Conservation (phyloP, 2,888 invertebrate genomes). For the Pyrocoelia pectoralis region DNA sequence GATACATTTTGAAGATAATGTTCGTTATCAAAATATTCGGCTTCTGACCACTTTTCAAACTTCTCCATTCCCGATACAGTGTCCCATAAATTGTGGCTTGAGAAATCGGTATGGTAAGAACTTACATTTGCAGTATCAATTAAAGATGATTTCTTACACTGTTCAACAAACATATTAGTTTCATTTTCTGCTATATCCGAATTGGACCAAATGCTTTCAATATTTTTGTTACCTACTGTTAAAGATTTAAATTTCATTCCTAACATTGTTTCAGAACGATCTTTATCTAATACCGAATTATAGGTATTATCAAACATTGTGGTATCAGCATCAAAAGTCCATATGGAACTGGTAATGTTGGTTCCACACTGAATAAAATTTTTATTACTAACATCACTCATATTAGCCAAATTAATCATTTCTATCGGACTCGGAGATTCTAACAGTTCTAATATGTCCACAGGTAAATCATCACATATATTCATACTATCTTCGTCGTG, state of each 20-base stretch:
- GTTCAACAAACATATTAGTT: constrained; percentile 56
- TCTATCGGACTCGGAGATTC: constrained; percentile 65
- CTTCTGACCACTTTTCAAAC: constrained; percentile 43
- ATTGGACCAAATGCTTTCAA: constrained; percentile 33
- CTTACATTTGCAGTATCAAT: constrained; percentile 8
- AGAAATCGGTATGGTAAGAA: constrained; percentile 9
- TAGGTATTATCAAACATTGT: constrained; percentile 43
- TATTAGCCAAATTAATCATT: constrained; percentile 51
- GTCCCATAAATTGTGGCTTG: constrained; percentile 11
- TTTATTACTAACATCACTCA: constrained; percentile 48
- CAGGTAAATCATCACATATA: constrained; percentile 69
- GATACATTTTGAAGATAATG: constrained; percentile 42
- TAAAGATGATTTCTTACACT: constrained; percentile 51
- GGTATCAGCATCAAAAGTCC: constrained; percentile 55
- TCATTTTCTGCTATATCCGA: constrained; percentile 49
- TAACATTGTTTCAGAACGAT: constrained; percentile 40
- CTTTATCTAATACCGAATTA: constrained; percentile 40
- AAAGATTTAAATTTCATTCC: constrained; percentile 47
- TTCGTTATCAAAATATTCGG: constrained; percentile 48
- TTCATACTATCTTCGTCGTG: constrained; percentile 53
- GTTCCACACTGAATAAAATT: constrained; percentile 61
- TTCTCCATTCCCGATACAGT: constrained; percentile 18
- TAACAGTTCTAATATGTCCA: constrained; percentile 67
- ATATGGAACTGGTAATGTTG: constrained; percentile 64
- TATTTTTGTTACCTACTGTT: constrained; percentile 38